Base-by-base conservation (phyloP, 2,113 vertebrate species). In the Lophotis ruficrista region DNA sequence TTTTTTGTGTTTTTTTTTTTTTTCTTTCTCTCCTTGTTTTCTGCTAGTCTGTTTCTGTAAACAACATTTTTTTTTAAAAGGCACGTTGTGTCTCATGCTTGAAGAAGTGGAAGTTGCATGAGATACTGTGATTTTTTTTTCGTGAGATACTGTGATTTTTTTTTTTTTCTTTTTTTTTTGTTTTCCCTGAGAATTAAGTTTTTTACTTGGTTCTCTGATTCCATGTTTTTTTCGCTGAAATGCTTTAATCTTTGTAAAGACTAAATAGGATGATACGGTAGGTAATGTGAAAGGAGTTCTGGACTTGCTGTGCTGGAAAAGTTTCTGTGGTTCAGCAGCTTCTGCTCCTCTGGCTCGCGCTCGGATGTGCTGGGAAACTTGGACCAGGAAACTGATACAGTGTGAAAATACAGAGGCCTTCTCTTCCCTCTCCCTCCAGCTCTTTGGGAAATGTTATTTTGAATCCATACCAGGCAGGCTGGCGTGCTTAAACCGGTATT, bases 401-500 rank as follows among this genome's bases (percentile, higher is more conserved):
- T 35, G 60, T 76, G 73, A 90, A 82, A 82, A 84, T 17, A 72
- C 51, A 57, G 68, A 15, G 38, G 14, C 53, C 13, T 79, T 56
- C 43, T 84, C 30, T 82, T 70, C 56, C 15, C 33, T 30, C 30
- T 62, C 19, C 9, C 30, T 51, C 21, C 57, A n/a, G 38, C 27
- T 51, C 24, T 69, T 45, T 21, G 24, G 47, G 54, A 83, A n/a
- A 7, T 43, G 56, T 33, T 88, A 2, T 41, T 66, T 87, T 72
- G 33, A 17, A 11, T 30, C 37, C 6, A 0, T 23, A 7, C 14
- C 15, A 16, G 66, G 7, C 77, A 58, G 71, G 33, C 9, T 3
- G 76, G 6, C 8, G 1, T 14, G 45, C 33, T 15, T 6, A 8
- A 9, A 14, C 4, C 6, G 0, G 17, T 25, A 0, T n/a, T 71